These are phyloP conservation scores for Equus przewalskii DNA, from an alignment of 2,113 vertebrate species.

Conservation along the genomic window DNA sequence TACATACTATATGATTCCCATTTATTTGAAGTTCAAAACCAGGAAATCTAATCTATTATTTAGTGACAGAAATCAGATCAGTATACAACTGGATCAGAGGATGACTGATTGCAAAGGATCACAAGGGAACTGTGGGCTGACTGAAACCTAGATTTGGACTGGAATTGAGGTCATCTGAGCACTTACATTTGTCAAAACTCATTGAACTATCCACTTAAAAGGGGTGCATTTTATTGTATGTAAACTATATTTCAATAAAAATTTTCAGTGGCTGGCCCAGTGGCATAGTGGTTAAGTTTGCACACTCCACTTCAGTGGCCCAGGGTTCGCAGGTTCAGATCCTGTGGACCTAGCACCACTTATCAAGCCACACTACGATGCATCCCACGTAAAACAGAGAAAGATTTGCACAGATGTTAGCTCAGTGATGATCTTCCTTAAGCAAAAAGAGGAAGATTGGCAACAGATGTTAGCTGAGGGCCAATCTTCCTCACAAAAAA, in stretches of 20 bases:
- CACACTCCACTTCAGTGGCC: too few relatives aligned
- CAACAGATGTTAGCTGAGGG: too few relatives aligned
- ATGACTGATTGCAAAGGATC: neutral
- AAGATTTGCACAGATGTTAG: too few relatives aligned
- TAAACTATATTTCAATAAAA: neutral
- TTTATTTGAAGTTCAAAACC: neutral
- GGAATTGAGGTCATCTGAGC: neutral
- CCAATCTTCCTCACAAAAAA: too few relatives aligned
- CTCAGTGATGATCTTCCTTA: too few relatives aligned
- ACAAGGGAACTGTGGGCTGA: neutral
- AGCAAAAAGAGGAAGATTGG: too few relatives aligned
- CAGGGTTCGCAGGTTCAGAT: too few relatives aligned
- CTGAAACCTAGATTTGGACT: neutral
- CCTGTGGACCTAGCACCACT: too few relatives aligned
- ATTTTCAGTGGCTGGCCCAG: neutral
- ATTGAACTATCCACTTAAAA: neutral
- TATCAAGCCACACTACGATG: too few relatives aligned
- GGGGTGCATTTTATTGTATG: too few relatives aligned
- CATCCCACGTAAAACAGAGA: too few relatives aligned
- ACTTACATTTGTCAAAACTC: neutral
- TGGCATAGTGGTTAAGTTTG: too few relatives aligned
- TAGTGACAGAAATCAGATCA: neutral
- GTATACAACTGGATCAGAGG: neutral
- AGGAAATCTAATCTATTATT: neutral
- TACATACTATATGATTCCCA: neutral